Percentiles rank a stretch among this genome's conserved stretches.
Evolutionary conservation across 2,113 vertebrate genomes (phyloP).

Genomic region (Pimephales promelas): DNA sequence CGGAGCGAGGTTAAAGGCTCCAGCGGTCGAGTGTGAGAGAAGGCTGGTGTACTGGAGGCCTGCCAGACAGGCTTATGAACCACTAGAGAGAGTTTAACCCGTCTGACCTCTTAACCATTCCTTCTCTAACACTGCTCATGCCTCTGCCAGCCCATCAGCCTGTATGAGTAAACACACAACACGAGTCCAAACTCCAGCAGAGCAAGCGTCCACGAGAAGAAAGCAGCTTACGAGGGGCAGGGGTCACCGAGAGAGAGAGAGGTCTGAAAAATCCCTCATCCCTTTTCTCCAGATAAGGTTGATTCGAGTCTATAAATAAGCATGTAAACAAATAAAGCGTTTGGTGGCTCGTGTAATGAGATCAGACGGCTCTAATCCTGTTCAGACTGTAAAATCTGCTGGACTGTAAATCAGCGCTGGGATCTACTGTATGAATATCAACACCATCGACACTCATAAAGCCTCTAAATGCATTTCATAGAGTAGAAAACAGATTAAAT

Average conservation of each 20-base stretch:
- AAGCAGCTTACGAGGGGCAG: slow-evolving; percentile 9
- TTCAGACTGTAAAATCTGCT: slow-evolving; percentile 44
- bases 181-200: slow-evolving; percentile 33
- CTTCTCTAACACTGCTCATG: slow-evolving; percentile 19
- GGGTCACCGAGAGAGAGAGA: slow-evolving; percentile 15
- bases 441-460: slow-evolving; percentile 12
- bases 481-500: not conserved
- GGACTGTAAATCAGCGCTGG: slow-evolving; percentile 42
- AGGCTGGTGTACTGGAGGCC: slow-evolving; percentile 39
- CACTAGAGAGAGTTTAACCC: slow-evolving; percentile 54
- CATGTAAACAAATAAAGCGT: slow-evolving; percentile 28
- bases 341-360: slow-evolving; percentile 26
- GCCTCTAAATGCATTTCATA: slow-evolving; percentile 5
- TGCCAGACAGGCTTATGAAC: slow-evolving; percentile 49
- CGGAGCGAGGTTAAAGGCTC: slow-evolving; percentile 47
- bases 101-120: slow-evolving; percentile 52
- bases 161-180: slow-evolving; percentile 47
- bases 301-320: slow-evolving; percentile 40
- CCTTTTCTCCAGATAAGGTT: slow-evolving; percentile 22
- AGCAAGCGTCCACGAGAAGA: slow-evolving; percentile 35
- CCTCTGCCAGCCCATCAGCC: slow-evolving; percentile 38
- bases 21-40: slow-evolving; percentile 10
- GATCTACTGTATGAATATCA: slow-evolving; percentile 47
- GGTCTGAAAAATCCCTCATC: not conserved
- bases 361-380: slow-evolving; percentile 48